A percentile compares a stretch with the other conserved stretches of the same genome.
These are phyloP conservation scores for Dasypolia templi DNA, from an alignment of 2,888 invertebrate species.

Conservation along the genomic window DNA sequence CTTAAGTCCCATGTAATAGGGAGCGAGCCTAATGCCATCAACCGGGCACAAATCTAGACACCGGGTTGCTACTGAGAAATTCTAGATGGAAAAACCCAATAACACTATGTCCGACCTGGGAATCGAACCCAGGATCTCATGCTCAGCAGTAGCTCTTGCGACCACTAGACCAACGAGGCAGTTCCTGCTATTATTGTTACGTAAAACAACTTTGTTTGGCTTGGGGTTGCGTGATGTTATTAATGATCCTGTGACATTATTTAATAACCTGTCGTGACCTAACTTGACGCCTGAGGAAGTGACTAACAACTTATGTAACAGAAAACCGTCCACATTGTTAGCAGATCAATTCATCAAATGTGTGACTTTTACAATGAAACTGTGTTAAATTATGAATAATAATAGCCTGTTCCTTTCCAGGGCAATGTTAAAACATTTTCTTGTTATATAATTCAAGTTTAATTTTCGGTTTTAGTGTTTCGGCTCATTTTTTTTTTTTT, in stretches of 20 bases:
- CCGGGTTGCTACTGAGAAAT: no score
- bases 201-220: neutral
- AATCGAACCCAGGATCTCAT: no score
- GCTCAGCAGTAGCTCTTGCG: no score
- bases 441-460: no score
- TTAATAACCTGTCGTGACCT: conserved; percentile 46
- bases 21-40: no score
- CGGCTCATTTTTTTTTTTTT: neutral
- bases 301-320: conserved; percentile 37
- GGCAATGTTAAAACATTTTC: neutral
- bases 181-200: neutral
- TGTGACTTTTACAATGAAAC: neutral
- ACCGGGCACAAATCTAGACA: no score
- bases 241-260: conserved; percentile 16
- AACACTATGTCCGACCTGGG: no score
- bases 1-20: no score
- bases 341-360: neutral
- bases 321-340: conserved; percentile 10
- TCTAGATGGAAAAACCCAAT: no score
- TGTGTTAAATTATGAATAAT: neutral
- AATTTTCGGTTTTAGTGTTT: neutral
- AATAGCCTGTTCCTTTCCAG: neutral
- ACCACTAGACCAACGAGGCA: no score
- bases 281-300: conserved; percentile 41
- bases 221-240: conserved; percentile 11